A percentile compares a stretch with the other conserved stretches of the same genome.
Conservation (phyloP, 2,888 invertebrate species). For the Seira ritae region DNA sequence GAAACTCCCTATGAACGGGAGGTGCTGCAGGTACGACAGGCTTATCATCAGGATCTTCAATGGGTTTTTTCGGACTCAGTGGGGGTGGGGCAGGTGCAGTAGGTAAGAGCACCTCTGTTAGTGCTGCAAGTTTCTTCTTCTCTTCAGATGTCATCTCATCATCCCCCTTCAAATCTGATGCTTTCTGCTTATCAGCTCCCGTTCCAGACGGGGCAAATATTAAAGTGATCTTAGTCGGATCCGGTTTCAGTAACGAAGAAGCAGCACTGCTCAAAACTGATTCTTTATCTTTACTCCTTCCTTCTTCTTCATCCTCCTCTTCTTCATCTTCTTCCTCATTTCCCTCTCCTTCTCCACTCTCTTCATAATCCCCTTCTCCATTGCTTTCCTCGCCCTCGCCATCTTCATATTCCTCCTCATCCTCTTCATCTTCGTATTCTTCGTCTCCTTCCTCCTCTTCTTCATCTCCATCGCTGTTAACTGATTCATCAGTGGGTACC, state of each 20-base stretch:
- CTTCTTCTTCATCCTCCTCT: constrained; percentile 18
- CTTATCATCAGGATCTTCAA: constrained; percentile 38
- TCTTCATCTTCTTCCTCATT: constrained; percentile 29
- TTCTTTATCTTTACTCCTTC: constrained; percentile 14
- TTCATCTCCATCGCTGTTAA: background rate
- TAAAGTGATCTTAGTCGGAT: constrained; percentile 30
- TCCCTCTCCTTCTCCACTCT: background rate
- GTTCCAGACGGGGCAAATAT: constrained; percentile 38
- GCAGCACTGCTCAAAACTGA: background rate
- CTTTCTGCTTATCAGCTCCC: background rate
- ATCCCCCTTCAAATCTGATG: background rate
- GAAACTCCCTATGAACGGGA: constrained; percentile 36
- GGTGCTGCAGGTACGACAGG: constrained; percentile 40
- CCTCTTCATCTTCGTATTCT: constrained; percentile 18
- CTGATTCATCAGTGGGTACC: background rate
- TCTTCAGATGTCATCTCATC: constrained; percentile 38
- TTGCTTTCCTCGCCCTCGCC: constrained; percentile 16
- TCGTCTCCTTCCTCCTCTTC: constrained; percentile 32
- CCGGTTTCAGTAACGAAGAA: background rate
- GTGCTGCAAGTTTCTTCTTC: constrained; percentile 38
- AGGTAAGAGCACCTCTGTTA: constrained; percentile 47
- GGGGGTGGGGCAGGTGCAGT: constrained; percentile 34
- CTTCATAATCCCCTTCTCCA: constrained; percentile 7
- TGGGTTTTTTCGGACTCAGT: constrained; percentile 31
- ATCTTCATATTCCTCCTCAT: constrained; percentile 28